These are phyloP conservation scores for Boleophthalmus pectinirostris DNA, from an alignment of 2,113 vertebrate species.

Conservation along the genomic window DNA sequence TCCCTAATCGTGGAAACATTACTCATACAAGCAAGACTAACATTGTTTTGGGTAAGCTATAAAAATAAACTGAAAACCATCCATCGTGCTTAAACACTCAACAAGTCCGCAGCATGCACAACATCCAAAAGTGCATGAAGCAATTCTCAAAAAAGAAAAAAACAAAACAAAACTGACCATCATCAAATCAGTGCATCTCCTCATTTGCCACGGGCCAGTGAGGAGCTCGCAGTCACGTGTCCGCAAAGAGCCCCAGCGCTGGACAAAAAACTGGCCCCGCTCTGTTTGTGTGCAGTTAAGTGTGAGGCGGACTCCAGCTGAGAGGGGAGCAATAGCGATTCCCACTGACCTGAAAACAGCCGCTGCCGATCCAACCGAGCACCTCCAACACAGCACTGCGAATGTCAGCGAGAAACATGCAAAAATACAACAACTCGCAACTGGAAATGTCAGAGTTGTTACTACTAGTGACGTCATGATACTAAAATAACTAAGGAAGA, in stretches of 20 bases:
- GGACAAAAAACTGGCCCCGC: slow-evolving; percentile 20
- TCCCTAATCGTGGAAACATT: too few relatives aligned
- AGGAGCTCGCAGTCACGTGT: slow-evolving; percentile 39
- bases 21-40: too few relatives aligned
- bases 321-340: slow-evolving; percentile 66
- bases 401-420: slow-evolving; percentile 59
- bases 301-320: slow-evolving; percentile 63
- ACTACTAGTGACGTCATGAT: too few relatives aligned
- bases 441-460: not conserved
- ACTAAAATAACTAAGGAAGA: too few relatives aligned
- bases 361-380: slow-evolving; percentile 25
- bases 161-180: not conserved
- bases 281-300: slow-evolving; percentile 52
- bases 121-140: not conserved
- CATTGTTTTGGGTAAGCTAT: too few relatives aligned
- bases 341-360: slow-evolving; percentile 71
- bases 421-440: slow-evolving; percentile 23
- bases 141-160: not conserved
- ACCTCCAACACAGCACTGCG: slow-evolving; percentile 43
- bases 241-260: slow-evolving; percentile 18
- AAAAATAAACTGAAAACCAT: not conserved
- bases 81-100: not conserved
- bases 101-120: not conserved
- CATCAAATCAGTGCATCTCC: not conserved
- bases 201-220: slow-evolving; percentile 2